Evolutionary conservation across 2,888 invertebrate species (phyloP), one percentile per base, ranked within the genome.

Genomic region (Xylota sylvarum): DNA sequence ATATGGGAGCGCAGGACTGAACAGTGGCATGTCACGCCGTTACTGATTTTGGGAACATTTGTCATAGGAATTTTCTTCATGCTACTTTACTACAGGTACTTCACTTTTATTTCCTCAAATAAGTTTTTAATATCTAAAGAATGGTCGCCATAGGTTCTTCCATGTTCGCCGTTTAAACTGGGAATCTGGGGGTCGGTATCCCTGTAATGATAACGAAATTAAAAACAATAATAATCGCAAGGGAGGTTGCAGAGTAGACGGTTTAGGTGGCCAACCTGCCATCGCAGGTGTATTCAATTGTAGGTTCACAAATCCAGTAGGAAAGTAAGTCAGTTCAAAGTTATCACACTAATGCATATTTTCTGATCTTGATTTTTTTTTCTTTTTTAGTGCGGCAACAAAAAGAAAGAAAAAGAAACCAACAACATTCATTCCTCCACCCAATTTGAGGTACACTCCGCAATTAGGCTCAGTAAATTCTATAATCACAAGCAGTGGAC

Each of bases 211-310:
- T 12, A 80, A 79, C 7, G 88, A 84, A 62, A 69, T 40, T 14
- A 85, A 80, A 23, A 56, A 46, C 3, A 77, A 74, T 40, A 32
- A 52, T n/a, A 80, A 58, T 48, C 64, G 72, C 4, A 88, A 83
- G 48, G 58, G 55, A 4, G 17, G 58, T 9, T 55, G 55, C 27
- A 88, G 74, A 19, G 32, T 70, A 32, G 73, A 86, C 32, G 80
- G 73, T 4, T 46, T 65, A 1, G 82, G 86, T 62, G 89, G 89
- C 14, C 89, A 90, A 32, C 90, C 90, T 6, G 94, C 94, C 0
- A 95, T 96, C 89, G 96, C 97, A 0, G 97, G 97, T 0, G 97
- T 97, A n/a, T 97, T 97, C 91, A 97, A 97, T 91, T 97, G 97
- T 90, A 94, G 97, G 48, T 97, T 97, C 90, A 94, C 95, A 3